These are phyloP conservation scores for Agapornis canus DNA, from an alignment of 2,797 vertebrate genomes.

Conservation along the genomic window DNA sequence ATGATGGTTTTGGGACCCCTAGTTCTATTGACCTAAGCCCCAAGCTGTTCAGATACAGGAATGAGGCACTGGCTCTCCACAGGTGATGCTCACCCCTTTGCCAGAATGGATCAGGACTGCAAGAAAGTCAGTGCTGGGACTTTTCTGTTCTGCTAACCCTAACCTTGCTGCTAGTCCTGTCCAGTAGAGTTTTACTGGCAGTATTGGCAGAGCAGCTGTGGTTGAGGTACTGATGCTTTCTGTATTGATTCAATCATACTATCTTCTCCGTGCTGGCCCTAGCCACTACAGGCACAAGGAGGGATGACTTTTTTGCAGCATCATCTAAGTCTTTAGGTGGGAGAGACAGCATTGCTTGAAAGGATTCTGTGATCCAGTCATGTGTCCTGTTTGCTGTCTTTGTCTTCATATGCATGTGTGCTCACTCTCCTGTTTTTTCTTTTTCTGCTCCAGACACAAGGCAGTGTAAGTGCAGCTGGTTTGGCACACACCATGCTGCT, in stretches of 20 bases:
- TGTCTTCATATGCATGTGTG: not conserved
- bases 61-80: not conserved
- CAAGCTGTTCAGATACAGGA: not conserved
- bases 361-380: not conserved
- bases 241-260: not conserved
- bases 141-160: not conserved
- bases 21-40: fast-evolving
- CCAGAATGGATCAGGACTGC: not conserved
- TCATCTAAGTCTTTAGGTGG: not conserved
- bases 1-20: no score
- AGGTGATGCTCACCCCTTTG: not conserved
- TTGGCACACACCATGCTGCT: not conserved
- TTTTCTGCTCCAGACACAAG: not conserved
- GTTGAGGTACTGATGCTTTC: not conserved
- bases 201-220: not conserved
- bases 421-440: not conserved
- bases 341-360: not conserved
- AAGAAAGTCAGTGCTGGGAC: not conserved
- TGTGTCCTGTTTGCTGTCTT: not conserved
- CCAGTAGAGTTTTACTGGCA: not conserved
- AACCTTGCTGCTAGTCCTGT: not conserved
- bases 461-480: not conserved
- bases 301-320: not conserved
- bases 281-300: not conserved
- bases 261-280: not conserved